Evolutionary conservation across 2,888 invertebrate genomes (phyloP), one percentile per base, ranked within the genome.

Genomic region (Sepioteuthis lessoniana): DNA sequence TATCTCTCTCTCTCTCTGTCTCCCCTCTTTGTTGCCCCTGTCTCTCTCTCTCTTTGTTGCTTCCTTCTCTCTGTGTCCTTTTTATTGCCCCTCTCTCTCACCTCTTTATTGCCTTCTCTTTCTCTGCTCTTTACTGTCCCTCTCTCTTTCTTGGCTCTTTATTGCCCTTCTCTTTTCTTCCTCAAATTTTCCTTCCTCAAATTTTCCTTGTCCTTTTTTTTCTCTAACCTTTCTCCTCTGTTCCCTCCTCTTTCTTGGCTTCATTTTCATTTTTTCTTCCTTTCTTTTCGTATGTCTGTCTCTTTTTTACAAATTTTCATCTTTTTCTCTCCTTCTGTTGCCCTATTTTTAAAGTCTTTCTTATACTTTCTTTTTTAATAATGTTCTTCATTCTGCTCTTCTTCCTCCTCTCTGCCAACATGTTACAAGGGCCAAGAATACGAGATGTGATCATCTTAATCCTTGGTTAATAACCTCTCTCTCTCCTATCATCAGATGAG

Each of bases 21-120:
- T 50, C 50, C 25, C 19, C 25, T 50, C 50, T 50, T 25, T 25
- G 2, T 50, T 21, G 16, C 16, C 50, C 16, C 50, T 25, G n/a
- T 16, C 50, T 16, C 50, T 25, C 25, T 50, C 50, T 31, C 10
- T 31, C 31, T 76, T 13, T 31, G 2, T 28, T 10, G 10, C 31
- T 31, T 10, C 0, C 0, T n/a, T 31, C 76, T n/a, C 10, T n/a
- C n/a, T 1, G 8, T n/a, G 8, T 10, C 1, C 8, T n/a, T 31
- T 7, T 31, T 28, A 10, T 7, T 13, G 5, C 31, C 10, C 8
- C n/a, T 31, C 31, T 28, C n/a, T 31, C 76, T 13, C 76, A 1
- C 13, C 8, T 4, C 8, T 1, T 13, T 4, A 5, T 16, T n/a
- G 13, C n/a, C 8, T 8, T 13, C 13, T 13, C 8, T 10, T 76